These are phyloP conservation scores for Phoxinus dragarum DNA, from an alignment of 2,797 vertebrate species.

Conservation along the genomic window DNA sequence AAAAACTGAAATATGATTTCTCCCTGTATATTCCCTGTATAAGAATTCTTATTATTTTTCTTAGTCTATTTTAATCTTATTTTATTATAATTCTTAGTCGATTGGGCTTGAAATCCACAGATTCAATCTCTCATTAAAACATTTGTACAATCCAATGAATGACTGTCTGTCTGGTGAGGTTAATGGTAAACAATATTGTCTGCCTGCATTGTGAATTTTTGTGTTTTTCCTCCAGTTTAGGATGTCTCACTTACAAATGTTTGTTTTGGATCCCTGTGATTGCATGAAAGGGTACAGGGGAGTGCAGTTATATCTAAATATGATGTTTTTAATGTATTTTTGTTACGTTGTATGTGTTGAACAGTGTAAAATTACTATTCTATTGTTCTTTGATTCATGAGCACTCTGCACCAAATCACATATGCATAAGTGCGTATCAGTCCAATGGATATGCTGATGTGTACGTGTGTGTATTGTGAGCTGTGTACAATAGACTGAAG, in stretches of 20 bases:
- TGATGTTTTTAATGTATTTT: not conserved
- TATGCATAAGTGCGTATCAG: slow-evolving; percentile 33
- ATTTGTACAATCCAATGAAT: not conserved
- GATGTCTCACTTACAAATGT: not conserved
- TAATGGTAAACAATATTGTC: not conserved
- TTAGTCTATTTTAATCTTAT: not conserved
- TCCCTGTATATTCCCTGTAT: not conserved
- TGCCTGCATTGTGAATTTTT: not conserved
- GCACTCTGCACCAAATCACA: slow-evolving; percentile 49
- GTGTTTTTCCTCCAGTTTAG: not conserved
- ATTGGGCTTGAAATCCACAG: not conserved
- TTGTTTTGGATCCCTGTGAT: not conserved
- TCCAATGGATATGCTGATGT: slow-evolving; percentile 60
- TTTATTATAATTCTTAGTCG: no score
- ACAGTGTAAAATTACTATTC: slow-evolving; percentile 16
- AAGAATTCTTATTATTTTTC: not conserved
- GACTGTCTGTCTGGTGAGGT: not conserved
- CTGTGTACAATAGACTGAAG: slow-evolving; percentile 58
- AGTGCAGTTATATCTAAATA: not conserved
- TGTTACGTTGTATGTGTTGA: slow-evolving; percentile 2
- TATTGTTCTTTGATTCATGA: slow-evolving; percentile 47
- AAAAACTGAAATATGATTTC: not conserved
- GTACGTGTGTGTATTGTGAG: slow-evolving; percentile 64
- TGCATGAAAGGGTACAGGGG: not conserved
- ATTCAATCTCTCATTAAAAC: not conserved